Conservation (phyloP, 1,140 invertebrate species). For the Meteorus sp. region DNA sequence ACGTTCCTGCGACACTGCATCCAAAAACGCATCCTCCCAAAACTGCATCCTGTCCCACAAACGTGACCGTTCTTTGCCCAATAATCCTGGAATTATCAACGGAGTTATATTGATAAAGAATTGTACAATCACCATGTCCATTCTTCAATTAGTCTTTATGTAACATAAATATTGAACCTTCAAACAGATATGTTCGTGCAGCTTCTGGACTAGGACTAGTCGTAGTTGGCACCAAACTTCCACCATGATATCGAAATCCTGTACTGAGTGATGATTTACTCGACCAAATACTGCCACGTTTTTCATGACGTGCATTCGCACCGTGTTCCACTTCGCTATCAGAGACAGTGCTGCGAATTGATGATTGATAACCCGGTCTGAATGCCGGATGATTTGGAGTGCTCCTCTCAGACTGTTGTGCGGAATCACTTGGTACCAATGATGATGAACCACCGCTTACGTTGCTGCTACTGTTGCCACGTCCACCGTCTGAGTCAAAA, state of each 20-base stretch:
- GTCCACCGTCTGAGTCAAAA: conserved; percentile 81
- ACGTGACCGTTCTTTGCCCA: conserved; percentile 76
- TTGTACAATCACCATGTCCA: no score
- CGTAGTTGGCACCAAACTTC: conserved; percentile 82
- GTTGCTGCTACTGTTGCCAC: conserved; percentile 60
- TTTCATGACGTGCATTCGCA: conserved; percentile 72
- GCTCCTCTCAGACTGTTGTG: conserved; percentile 71
- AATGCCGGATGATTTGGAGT: conserved; percentile 80
- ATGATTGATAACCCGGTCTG: conserved; percentile 60
- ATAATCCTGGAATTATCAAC: conserved; percentile 40
- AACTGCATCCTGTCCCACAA: conserved; percentile 99
- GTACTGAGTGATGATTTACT: conserved; percentile 88
- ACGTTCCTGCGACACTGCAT: conserved; percentile 97
- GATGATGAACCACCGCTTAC: conserved; percentile 1
- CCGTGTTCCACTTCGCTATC: conserved; percentile 90
- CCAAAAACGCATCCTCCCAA: conserved; percentile 99
- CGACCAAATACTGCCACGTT: conserved; percentile 87
- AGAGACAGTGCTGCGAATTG: conserved; percentile 85
- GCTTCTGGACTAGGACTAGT: conserved; percentile 82
- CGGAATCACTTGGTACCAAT: conserved; percentile 38
- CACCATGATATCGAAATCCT: conserved; percentile 86
- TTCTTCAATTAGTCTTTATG: no score
- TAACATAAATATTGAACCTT: no score
- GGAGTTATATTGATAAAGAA: no score
- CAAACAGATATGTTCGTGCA: conserved; percentile 88